phyloP scores from a whole-genome alignment of 2,888 invertebrate genomes.

The Embidobia sp. region DNA sequence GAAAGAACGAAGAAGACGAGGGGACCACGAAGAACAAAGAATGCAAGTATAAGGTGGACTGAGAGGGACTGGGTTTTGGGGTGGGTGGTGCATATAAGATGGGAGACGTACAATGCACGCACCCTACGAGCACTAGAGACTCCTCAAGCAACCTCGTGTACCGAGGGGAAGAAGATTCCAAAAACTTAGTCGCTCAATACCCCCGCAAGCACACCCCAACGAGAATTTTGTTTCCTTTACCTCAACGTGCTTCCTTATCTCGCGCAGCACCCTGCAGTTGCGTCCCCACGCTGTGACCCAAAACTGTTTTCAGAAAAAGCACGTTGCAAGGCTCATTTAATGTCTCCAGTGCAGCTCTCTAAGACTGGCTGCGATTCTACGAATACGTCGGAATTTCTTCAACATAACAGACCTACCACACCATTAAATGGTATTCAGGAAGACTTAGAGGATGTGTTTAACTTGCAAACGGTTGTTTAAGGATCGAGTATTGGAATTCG shows the following conservation, averaged over 20 bases:
- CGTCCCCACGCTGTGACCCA: conserved; percentile 15
- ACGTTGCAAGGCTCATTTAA: too few relatives aligned
- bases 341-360: too few relatives aligned
- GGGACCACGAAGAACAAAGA: conserved; percentile 79
- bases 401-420: too few relatives aligned
- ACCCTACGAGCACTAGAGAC: conserved; percentile 79
- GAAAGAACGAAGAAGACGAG: conserved; percentile 68
- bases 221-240: conserved; percentile 68
- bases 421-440: too few relatives aligned
- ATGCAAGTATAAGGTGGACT: conserved; percentile 80
- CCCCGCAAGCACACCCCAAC: conserved; percentile 68
- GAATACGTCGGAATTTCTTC: too few relatives aligned
- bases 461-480: too few relatives aligned
- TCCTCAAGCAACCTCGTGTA: conserved; percentile 78
- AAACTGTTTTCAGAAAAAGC: too few relatives aligned
- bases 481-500: background rate
- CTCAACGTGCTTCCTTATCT: conserved; percentile 60
- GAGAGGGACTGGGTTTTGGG: conserved; percentile 68
- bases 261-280: too few relatives aligned
- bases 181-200: conserved; percentile 80
- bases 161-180: conserved; percentile 77
- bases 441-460: too few relatives aligned
- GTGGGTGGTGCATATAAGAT: conserved; percentile 81
- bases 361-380: too few relatives aligned
- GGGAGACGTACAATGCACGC: conserved; percentile 80